Conservation (phyloP, 2,888 invertebrate genomes). For the Platycheirus rosarum region DNA sequence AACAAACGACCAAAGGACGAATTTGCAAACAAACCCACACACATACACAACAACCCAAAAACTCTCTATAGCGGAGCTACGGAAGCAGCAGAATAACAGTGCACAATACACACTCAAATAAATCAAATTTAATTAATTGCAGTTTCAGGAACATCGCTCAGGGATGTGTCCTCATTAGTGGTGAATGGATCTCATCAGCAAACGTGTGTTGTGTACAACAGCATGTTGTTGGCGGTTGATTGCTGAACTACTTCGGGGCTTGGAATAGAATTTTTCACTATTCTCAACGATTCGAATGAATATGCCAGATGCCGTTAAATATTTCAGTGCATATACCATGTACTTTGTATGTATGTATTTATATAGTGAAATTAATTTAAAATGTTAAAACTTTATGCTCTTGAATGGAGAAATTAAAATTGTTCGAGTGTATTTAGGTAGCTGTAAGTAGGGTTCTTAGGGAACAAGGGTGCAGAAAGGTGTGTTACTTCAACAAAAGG, state of each 20-base stretch:
- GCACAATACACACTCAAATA: conserved; percentile 57
- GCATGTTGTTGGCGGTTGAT: conserved; percentile 66
- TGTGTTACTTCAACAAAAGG: too few species aligned
- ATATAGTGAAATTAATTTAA: not conserved
- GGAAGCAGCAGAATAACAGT: not conserved
- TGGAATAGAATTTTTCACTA: conserved; percentile 42
- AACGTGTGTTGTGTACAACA: conserved; percentile 61
- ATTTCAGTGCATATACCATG: too few species aligned
- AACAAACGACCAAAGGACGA: conserved; percentile 33
- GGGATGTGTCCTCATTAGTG: conserved; percentile 75
- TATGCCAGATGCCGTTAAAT: conserved; percentile 14
- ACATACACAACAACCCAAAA: not conserved
- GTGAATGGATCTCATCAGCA: conserved; percentile 73
- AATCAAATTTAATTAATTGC: conserved; percentile 75
- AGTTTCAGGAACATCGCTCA: conserved; percentile 73
- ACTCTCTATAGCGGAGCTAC: not conserved
- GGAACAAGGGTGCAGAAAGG: too few species aligned
- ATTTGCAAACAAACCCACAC: not conserved
- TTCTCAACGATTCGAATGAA: conserved; percentile 43
- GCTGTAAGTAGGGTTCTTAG: too few species aligned
- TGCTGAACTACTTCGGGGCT: conserved; percentile 58
- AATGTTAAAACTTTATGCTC: conserved; percentile 26
- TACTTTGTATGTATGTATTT: conserved; percentile 35
- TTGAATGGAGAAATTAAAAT: conserved; percentile 17
- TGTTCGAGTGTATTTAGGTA: too few species aligned